These are phyloP conservation scores for Polypedilum vanderplanki DNA, from an alignment of 1,140 invertebrate genomes.

Conservation along the genomic window DNA sequence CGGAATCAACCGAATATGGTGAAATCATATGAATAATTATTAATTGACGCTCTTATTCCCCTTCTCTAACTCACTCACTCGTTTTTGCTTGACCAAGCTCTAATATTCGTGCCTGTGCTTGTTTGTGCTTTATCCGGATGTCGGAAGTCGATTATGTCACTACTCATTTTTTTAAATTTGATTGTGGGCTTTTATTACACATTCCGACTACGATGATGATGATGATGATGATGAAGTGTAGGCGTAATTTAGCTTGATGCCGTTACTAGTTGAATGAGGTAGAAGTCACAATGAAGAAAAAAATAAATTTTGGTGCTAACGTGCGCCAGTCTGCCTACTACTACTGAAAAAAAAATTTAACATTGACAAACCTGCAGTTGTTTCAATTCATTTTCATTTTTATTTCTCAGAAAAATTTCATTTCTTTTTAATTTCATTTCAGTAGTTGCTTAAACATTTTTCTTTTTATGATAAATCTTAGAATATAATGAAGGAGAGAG, in stretches of 20 bases:
- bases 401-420: no score
- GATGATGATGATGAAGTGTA: background rate
- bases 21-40: slow-evolving; percentile 23
- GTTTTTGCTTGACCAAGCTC: slow-evolving; percentile 3
- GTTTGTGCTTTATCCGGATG: slow-evolving; percentile 19
- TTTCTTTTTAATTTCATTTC: no score
- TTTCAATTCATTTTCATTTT: no score
- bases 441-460: no score
- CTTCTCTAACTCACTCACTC: no score
- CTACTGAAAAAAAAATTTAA: background rate
- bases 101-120: background rate
- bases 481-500: no score
- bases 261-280: slow-evolving; percentile 14
- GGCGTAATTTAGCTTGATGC: slow-evolving; percentile 10
- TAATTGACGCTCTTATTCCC: background rate
- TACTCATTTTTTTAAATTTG: slow-evolving; percentile 12
- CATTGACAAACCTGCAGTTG: no score
- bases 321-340: background rate
- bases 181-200: slow-evolving; percentile 12
- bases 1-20: background rate
- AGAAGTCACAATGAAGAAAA: no score
- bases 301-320: background rate
- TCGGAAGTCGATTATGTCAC: slow-evolving; percentile 27
- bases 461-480: no score
- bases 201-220: background rate